phyloP scores from a whole-genome alignment of 2,797 vertebrate genomes.

The Chiloscyllium punctatum region DNA sequence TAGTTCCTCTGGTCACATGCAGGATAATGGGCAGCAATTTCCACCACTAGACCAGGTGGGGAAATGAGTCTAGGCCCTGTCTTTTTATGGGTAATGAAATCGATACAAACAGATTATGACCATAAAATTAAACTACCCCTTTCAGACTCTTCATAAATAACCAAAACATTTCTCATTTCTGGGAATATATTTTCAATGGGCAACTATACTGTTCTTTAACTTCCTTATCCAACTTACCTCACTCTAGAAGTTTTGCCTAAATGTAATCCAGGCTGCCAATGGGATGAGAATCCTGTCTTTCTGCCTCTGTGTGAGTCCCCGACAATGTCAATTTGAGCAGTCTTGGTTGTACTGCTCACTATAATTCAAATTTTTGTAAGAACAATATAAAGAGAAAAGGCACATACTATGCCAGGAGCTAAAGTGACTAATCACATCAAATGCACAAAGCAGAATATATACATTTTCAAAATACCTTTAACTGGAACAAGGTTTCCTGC shows the following conservation, averaged over 20 bases:
- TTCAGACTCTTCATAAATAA: background rate
- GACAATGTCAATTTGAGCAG: background rate
- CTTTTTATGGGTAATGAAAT: background rate
- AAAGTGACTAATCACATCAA: background rate
- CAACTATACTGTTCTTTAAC: background rate
- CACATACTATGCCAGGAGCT: no score
- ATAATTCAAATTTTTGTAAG: background rate
- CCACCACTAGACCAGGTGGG: background rate
- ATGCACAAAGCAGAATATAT: background rate
- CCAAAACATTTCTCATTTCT: background rate
- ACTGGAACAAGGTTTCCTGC: background rate
- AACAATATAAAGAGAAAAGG: background rate
- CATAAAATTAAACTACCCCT: background rate
- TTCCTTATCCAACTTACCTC: background rate
- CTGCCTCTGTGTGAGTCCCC: background rate
- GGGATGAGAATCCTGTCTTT: background rate
- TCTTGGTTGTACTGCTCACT: background rate
- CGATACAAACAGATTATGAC: background rate
- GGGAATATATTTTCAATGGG: background rate
- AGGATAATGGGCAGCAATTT: no score
- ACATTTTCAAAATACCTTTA: background rate
- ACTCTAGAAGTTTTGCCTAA: background rate
- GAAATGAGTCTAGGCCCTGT: background rate
- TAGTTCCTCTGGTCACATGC: no score
- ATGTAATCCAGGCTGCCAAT: background rate